Evolutionary conservation across 23 tunicate genomes (phyloP), one percentile per base, ranked within the genome.

Genomic region (Trididemnum clinides): DNA sequence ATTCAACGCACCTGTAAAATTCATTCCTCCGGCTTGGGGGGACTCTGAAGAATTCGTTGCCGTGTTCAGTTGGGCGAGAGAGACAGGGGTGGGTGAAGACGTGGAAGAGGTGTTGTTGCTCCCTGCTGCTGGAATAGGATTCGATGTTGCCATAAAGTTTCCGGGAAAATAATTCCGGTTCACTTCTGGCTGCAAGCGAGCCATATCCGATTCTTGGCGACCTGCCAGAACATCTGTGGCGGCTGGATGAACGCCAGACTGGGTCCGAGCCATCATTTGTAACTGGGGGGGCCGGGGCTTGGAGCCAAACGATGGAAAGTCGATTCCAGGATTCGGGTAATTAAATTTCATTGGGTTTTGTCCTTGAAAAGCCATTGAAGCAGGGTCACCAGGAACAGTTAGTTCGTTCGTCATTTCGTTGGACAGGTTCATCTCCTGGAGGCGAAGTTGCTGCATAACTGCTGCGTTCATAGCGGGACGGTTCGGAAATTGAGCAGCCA

Each of bases 101-200:
- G 96, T 82, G 79, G 87, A 77, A 21, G 96, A 86, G 10, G 96
- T 86, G 39, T 91, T 66, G 72, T 82, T 91, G 78, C 87, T 86
- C 36, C 89, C 96, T 26, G 82, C 95, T 12, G 66, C 38, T 3
- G 66, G 19, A 51, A 31, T 30, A 15, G 83, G 25, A 51, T 51
- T 28, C 3, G 80, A 44, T 10, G 80, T 3, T 3, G 58, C 23
- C 80, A 74, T 74, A 2, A 36, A 22, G 80, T 74, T 74, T 74
- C 80, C 58, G 5, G 57, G 57, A 31, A 78, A 78, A 34, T 78
- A 78, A 51, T 65, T 65, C 5, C 78, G 65, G 39, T 44, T 57
- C 25, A 27, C 7, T 22, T 83, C 87, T 1, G 63, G 34, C 18
- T 64, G 36, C 6, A 44, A 1, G 2, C 87, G 19, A 2, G 87